A percentile compares a stretch with the other conserved stretches of the same genome.
These are phyloP conservation scores for Catharus ustulatus DNA, from an alignment of 2,797 vertebrate genomes.

Conservation along the genomic window DNA sequence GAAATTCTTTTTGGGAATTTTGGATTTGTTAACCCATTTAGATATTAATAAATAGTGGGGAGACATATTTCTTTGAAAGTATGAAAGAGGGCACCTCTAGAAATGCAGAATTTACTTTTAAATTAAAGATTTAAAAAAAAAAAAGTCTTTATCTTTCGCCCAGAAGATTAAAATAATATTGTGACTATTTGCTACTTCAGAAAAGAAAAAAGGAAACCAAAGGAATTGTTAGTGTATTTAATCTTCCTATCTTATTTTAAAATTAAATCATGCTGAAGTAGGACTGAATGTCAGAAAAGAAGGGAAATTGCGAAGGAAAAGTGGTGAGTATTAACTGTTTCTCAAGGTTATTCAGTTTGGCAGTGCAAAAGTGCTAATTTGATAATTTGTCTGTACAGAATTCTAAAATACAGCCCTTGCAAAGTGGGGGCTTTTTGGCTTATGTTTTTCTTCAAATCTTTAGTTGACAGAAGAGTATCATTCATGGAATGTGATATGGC, in stretches of 20 bases:
- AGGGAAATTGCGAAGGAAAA: neutral
- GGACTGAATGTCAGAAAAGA: neutral
- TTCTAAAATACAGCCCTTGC: neutral
- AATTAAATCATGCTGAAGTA: neutral
- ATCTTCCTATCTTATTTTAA: neutral
- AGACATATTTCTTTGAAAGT: neutral
- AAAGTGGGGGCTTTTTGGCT: neutral
- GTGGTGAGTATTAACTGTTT: neutral
- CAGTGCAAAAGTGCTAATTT: neutral
- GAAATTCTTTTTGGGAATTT: neutral
- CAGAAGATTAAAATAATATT: neutral
- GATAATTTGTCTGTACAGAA: neutral
- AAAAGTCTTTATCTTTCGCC: neutral
- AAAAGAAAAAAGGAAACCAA: neutral
- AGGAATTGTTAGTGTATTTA: neutral
- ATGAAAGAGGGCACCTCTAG: neutral
- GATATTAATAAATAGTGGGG: neutral
- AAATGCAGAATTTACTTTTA: neutral
- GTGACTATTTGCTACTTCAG: neutral
- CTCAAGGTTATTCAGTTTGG: neutral
- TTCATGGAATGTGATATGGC: neutral
- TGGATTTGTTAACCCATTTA: neutral
- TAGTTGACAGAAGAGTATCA: neutral
- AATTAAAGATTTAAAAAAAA: neutral
- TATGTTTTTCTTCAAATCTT: neutral